Conservation (phyloP, 2,888 invertebrate genomes). For the Octonoba sinensis region DNA sequence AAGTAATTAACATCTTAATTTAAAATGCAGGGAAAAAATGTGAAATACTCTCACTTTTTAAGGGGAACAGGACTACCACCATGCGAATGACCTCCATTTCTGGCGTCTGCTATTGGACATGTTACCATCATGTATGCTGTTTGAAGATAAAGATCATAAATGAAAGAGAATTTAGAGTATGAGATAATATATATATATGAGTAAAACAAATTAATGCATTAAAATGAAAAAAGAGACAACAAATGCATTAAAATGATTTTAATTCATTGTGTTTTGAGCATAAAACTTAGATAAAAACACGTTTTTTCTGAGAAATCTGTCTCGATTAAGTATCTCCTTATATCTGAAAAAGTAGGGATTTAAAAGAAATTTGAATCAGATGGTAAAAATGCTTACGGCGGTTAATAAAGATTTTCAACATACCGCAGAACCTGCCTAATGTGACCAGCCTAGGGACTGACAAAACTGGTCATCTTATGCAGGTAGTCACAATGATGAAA, state of each 20-base stretch:
- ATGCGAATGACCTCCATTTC: slow-evolving; percentile 83
- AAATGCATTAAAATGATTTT: too few species aligned
- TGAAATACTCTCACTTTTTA: slow-evolving; percentile 85
- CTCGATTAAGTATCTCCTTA: too few species aligned
- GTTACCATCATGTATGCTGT: slow-evolving; percentile 98
- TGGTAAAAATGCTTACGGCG: not conserved
- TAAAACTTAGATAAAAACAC: too few species aligned
- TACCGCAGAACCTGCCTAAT: not conserved
- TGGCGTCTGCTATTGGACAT: slow-evolving; percentile 93
- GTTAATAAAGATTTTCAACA: not conserved
- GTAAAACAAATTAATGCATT: not conserved
- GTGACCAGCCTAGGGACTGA: not conserved
- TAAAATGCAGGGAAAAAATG: not conserved
- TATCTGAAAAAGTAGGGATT: too few species aligned
- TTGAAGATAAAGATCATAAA: slow-evolving; percentile 72
- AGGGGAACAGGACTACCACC: slow-evolving; percentile 92
- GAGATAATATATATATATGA: too few species aligned
- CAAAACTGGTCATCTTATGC: not conserved
- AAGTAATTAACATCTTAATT: too few species aligned
- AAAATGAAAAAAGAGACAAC: not conserved
- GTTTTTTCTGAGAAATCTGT: too few species aligned
- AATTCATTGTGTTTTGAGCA: too few species aligned
- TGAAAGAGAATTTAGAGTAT: slow-evolving; percentile 35
- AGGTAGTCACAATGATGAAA: slow-evolving; percentile 1
- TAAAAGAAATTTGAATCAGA: too few species aligned